These are phyloP conservation scores for Meloe dianella DNA, from an alignment of 2,888 invertebrate genomes.

Conservation along the genomic window DNA sequence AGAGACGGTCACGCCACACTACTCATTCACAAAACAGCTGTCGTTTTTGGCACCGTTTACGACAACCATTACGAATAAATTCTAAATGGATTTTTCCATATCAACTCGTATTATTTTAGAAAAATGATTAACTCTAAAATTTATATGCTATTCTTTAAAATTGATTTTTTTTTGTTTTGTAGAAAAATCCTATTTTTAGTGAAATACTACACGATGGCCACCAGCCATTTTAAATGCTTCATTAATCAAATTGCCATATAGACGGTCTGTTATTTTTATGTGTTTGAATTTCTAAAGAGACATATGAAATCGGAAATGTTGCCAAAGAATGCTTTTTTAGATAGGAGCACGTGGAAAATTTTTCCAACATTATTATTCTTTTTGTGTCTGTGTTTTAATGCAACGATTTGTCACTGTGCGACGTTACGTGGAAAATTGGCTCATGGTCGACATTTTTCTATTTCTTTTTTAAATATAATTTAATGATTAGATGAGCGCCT, in stretches of 20 bases:
- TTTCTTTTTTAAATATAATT: background rate
- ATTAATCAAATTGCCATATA: slow-evolving; percentile 3
- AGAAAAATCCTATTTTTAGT: background rate
- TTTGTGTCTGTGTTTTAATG: background rate
- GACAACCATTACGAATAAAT: background rate
- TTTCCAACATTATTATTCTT: slow-evolving; percentile 1
- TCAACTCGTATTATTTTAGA: slow-evolving; percentile 4
- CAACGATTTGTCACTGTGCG: background rate
- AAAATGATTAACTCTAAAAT: background rate
- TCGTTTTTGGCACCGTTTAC: slow-evolving; percentile 4
- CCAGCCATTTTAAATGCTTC: background rate
- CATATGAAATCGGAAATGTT: slow-evolving; percentile 4
- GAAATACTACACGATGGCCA: background rate
- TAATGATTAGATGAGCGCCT: background rate
- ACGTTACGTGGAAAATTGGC: slow-evolving; percentile 6
- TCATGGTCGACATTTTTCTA: background rate
- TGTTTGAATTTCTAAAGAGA: background rate
- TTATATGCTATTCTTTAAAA: background rate
- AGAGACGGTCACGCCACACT: slow-evolving; percentile 4
- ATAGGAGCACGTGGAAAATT: background rate
- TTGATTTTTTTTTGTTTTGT: background rate
- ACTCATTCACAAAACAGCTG: slow-evolving; percentile 12
- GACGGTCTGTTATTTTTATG: background rate
- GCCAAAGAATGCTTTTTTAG: slow-evolving; percentile 1
- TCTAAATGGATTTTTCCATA: background rate